These are phyloP conservation scores for Keiferia lycopersicella DNA, from an alignment of 2,888 invertebrate genomes.

Conservation along the genomic window DNA sequence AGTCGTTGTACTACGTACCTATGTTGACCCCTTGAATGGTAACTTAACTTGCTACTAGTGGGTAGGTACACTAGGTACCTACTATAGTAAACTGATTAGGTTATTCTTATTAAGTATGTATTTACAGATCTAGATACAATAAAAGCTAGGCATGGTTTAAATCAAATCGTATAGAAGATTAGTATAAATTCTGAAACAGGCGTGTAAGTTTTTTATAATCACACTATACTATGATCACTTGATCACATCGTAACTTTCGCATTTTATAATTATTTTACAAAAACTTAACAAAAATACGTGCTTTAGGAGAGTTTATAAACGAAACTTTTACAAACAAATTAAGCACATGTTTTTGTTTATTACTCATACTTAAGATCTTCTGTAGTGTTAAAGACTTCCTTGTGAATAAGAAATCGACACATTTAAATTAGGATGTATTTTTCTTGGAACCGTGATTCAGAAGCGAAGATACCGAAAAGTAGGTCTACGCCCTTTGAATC, in stretches of 20 bases:
- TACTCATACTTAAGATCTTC: background rate
- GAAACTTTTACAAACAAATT: background rate
- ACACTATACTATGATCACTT: too few relatives aligned
- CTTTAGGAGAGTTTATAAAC: background rate
- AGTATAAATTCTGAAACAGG: too few relatives aligned
- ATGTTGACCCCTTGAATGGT: too few relatives aligned
- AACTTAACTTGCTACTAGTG: background rate
- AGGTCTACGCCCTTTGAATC: constrained; percentile 4
- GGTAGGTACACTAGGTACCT: too few relatives aligned
- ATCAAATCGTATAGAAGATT: too few relatives aligned
- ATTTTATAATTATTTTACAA: background rate
- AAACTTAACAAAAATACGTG: background rate
- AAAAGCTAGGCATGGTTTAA: too few relatives aligned
- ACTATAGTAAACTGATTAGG: background rate
- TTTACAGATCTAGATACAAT: constrained; percentile 3
- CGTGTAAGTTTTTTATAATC: too few relatives aligned
- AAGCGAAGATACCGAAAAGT: constrained; percentile 2
- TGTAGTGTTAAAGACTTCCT: constrained; percentile 5
- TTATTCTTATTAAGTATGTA: background rate
- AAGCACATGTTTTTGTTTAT: constrained; percentile 2
- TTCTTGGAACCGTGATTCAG: constrained; percentile 27
- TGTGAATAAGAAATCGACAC: constrained; percentile 15
- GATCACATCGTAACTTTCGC: background rate
- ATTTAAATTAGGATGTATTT: constrained; percentile 10
- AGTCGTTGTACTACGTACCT: too few relatives aligned